phyloP scores from a whole-genome alignment of 2,797 vertebrate genomes.

The Columba guinea region DNA sequence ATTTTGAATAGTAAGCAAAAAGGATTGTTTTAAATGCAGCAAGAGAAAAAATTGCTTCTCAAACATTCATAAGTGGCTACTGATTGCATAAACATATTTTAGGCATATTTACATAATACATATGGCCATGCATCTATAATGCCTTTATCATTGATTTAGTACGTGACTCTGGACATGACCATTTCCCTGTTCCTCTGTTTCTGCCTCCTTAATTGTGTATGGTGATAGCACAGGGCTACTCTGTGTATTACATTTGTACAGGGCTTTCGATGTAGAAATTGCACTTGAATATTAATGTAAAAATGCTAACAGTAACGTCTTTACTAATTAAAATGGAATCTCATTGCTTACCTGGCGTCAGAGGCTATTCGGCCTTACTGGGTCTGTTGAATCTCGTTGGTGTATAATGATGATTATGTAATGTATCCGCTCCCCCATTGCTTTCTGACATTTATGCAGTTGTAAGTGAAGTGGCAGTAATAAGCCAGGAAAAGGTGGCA shows the following conservation, averaged over 20 bases:
- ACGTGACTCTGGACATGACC: accelerated
- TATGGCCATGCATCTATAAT: not conserved
- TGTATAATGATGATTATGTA: not conserved
- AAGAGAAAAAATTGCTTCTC: not conserved
- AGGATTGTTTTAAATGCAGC: not conserved
- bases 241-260: not conserved
- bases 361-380: not conserved
- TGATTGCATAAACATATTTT: not conserved
- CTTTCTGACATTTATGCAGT: not conserved
- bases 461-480: not conserved
- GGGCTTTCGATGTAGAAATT: not conserved
- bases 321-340: not conserved
- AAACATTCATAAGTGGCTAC: not conserved
- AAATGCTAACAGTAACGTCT: not conserved
- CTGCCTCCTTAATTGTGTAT: not conserved
- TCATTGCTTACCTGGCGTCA: not conserved
- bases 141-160: not conserved
- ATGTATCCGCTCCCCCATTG: not conserved
- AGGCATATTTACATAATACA: not conserved
- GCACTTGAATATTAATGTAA: not conserved
- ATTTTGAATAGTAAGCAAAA: not conserved
- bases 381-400: not conserved
- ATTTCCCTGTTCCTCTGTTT: not conserved
- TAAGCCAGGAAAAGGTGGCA: not conserved
- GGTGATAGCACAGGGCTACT: not conserved